These are phyloP conservation scores for Drusus annulatus DNA, from an alignment of 1,140 invertebrate species.

Conservation along the genomic window DNA sequence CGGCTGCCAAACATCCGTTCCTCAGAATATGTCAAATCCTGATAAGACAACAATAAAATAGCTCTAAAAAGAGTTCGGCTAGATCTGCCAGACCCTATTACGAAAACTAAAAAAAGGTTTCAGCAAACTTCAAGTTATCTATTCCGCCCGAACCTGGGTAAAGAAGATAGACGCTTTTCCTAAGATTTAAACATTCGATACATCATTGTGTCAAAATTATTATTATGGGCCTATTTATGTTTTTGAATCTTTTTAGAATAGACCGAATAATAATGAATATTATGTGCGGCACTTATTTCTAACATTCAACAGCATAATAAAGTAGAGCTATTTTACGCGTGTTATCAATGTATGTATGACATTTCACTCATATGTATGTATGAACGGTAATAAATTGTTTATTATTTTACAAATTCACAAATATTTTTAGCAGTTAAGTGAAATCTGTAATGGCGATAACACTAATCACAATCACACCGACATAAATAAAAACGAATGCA, in stretches of 20 bases:
- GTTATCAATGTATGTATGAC: no score
- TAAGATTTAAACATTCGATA: slow-evolving; percentile 25
- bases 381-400: no score
- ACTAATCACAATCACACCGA: no score
- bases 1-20: no score
- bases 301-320: no score
- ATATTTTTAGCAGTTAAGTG: no score
- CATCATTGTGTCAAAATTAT: slow-evolving; percentile 29
- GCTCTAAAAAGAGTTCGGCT: background rate
- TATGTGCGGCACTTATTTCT: no score
- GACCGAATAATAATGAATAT: background rate
- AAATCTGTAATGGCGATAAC: no score
- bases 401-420: no score
- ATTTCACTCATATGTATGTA: no score
- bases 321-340: no score
- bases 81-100: slow-evolving; percentile 13
- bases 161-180: slow-evolving; percentile 20
- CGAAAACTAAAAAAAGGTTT: background rate
- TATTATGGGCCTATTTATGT: background rate
- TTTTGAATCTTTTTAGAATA: background rate
- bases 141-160: background rate
- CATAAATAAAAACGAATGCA: no score
- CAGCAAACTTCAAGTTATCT: slow-evolving; percentile 23
- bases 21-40: background rate
- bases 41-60: slow-evolving; percentile 23